phyloP scores from a whole-genome alignment of 2,113 vertebrate species.

The Calyptomena viridis region DNA sequence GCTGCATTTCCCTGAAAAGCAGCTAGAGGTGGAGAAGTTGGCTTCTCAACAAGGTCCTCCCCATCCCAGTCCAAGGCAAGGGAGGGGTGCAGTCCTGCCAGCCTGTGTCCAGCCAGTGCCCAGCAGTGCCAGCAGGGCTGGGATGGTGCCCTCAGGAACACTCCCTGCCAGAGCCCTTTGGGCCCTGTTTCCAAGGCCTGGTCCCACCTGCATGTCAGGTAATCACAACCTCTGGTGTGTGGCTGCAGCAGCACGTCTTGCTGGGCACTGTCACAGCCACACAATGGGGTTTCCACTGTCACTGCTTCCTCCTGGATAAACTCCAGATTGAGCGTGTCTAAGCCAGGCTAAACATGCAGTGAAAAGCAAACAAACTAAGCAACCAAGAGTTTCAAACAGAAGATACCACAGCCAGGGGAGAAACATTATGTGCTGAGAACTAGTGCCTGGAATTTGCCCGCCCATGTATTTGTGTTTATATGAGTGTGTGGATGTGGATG shows the following conservation, averaged over 20 bases:
- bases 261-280: not conserved
- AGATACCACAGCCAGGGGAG: not conserved
- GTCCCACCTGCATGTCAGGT: not conserved
- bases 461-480: not conserved
- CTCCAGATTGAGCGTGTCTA: not conserved
- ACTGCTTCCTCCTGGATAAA: not conserved
- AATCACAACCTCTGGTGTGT: not conserved
- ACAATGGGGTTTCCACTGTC: not conserved
- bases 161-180: not conserved
- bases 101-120: not conserved
- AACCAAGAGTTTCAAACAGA: not conserved
- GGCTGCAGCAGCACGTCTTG: not conserved
- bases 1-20: not conserved
- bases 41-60: not conserved
- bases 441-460: not conserved
- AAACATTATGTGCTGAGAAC: not conserved
- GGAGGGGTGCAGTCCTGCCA: not conserved
- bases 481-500: not conserved
- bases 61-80: not conserved
- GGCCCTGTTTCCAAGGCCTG: not conserved
- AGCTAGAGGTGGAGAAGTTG: not conserved
- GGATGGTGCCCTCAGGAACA: not conserved
- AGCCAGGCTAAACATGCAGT: not conserved
- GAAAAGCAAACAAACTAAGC: not conserved
- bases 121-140: not conserved